Base-by-base conservation (phyloP, 2,113 vertebrate species). In the Corvus cornix region DNA sequence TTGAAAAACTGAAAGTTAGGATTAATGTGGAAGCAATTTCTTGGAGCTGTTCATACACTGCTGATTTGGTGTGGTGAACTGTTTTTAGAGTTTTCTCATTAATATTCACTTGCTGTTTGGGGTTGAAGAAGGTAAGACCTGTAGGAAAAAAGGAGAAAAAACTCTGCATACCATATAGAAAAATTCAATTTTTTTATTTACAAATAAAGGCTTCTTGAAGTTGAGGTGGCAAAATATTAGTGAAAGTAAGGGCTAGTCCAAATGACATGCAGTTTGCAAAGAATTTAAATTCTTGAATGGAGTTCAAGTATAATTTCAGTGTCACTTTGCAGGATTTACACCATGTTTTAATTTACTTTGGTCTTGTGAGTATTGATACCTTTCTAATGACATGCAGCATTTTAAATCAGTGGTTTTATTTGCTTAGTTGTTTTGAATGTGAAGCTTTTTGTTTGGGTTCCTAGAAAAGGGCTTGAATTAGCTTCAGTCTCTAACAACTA, bases 171-270 rank as follows among this genome's bases (percentile, higher is more conserved):
- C 11, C 2, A 5, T 44, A 43, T 67, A 37, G 66, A 60, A 68
- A 41, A 4, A 0, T 0, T 0, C 1, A 2, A 0, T 1, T 69
- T 23, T 74, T 49, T 51, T 35, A 15, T 63, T 53, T 84, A 22
- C 2, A 60, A 30, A 43, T 35, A n/a, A 76, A 49, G 18, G 6
- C 6, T 78, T 52, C 18, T 59, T 74, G 15, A 63, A 30, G 8
- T 72, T 53, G 23, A 78, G 10, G 5, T 81, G 18, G 15, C 4
- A 56, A 35, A 72, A 49, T 41, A 64, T 19, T 46, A n/a, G 3
- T 67, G 22, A 37, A 81, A 91, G 9, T 41, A 41, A 70, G 11
- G 75, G 13, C 33, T 72, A 60, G 3, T 69, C 8, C 15, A n/a
- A 26, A 26, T 63, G 19, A 21, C 0, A 0, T 18, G 56, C 58